phyloP scores from a whole-genome alignment of 2,113 vertebrate species.

The Chelonoidis abingdonii region DNA sequence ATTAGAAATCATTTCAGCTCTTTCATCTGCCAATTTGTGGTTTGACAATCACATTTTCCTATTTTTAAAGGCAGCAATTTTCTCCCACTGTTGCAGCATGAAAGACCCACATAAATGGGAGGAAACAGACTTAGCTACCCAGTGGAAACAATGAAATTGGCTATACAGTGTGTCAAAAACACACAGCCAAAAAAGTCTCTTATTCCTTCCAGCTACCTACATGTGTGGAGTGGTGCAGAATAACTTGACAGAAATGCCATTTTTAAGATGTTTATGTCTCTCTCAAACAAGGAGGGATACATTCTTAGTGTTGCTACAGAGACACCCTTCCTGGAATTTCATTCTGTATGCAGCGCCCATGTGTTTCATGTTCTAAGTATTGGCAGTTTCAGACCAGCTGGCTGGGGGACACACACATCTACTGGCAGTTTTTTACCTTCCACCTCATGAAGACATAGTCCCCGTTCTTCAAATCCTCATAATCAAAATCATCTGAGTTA shows the following conservation, averaged over 20 bases:
- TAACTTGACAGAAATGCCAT: neutral
- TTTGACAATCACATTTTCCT: neutral
- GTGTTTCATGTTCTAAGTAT: neutral
- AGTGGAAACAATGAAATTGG: neutral
- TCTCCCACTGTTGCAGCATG: neutral
- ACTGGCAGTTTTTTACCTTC: slow-evolving; percentile 85
- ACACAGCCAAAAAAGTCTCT: neutral
- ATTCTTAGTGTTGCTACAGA: neutral
- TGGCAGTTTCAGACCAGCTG: neutral
- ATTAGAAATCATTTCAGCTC: neutral
- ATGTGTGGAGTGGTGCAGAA: neutral
- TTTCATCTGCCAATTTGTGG: neutral
- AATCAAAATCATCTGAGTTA: slow-evolving; percentile 98
- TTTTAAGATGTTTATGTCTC: neutral
- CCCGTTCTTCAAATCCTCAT: slow-evolving; percentile 92
- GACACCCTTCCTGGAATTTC: neutral
- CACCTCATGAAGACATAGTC: slow-evolving; percentile 99
- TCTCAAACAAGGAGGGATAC: neutral
- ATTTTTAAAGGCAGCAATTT: neutral
- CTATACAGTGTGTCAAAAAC: neutral
- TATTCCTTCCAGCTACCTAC: neutral
- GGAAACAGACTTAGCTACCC: neutral
- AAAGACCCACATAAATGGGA: neutral
- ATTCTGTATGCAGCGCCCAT: neutral
- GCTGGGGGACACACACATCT: neutral